These are phyloP conservation scores for Bufo gargarizans DNA, from an alignment of 2,113 vertebrate species.

Conservation along the genomic window DNA sequence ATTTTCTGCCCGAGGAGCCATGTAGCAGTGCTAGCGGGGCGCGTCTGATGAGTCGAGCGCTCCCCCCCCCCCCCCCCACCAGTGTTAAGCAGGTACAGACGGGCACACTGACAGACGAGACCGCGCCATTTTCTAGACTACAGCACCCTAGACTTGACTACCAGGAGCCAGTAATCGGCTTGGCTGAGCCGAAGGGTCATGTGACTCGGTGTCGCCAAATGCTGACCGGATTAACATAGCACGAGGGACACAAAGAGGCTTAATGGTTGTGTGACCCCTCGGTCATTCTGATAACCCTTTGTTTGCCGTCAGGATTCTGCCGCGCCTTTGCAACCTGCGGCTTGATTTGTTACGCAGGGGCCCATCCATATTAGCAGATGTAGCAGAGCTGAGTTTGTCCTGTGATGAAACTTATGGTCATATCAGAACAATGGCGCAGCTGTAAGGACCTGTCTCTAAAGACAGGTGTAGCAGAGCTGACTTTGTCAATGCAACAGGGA, in stretches of 20 bases:
- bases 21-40: neutral
- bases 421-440: neutral
- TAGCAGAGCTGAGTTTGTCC: neutral
- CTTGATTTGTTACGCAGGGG: neutral
- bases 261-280: slow-evolving; percentile 68
- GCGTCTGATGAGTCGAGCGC: neutral
- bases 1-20: neutral
- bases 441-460: neutral
- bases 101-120: neutral
- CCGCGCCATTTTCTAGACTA: slow-evolving; percentile 38
- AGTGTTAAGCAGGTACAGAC: slow-evolving; percentile 25
- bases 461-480: neutral
- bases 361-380: neutral
- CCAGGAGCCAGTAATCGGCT: slow-evolving; percentile 79
- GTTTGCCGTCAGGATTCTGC: neutral
- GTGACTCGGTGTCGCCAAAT: slow-evolving; percentile 64
- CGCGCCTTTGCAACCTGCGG: neutral
- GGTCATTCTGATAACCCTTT: slow-evolving; percentile 73
- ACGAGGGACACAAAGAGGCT: slow-evolving; percentile 83
- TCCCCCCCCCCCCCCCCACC: neutral
- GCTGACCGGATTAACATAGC: slow-evolving; percentile 82
- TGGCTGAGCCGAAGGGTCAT: slow-evolving; percentile 75
- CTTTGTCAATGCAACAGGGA: no score
- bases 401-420: neutral
- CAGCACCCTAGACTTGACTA: neutral